phyloP scores from a whole-genome alignment of 2,113 vertebrate genomes.

The Myiopsitta monachus region DNA sequence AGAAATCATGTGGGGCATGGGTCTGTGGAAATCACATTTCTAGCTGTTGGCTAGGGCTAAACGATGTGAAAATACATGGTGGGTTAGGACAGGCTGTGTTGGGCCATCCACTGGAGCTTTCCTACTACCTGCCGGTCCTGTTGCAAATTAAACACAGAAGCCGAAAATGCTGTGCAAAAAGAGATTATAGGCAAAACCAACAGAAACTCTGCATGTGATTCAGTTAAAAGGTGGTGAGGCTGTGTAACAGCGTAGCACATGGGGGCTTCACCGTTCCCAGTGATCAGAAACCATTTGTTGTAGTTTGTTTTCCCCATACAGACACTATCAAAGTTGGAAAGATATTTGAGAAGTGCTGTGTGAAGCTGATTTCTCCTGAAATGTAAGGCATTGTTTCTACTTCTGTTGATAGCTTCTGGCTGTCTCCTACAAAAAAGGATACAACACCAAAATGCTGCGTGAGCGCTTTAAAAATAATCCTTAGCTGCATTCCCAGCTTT shows the following conservation, averaged over 20 bases:
- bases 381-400: background rate
- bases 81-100: rapidly evolving
- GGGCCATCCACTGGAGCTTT: rapidly evolving
- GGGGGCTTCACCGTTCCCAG: background rate
- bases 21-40: background rate
- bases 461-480: background rate
- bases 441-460: background rate
- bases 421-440: background rate
- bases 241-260: background rate
- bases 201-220: background rate
- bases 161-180: background rate
- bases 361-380: background rate
- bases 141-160: rapidly evolving
- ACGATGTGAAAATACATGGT: rapidly evolving
- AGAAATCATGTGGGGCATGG: background rate
- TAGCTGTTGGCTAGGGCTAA: background rate
- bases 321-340: background rate
- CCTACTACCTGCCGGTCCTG: rapidly evolving
- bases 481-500: background rate
- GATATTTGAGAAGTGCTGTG: background rate
- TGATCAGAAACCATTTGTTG: background rate
- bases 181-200: rapidly evolving
- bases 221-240: background rate
- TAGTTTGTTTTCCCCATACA: background rate
- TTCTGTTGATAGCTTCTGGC: background rate